A percentile compares a stretch with the other conserved stretches of the same genome.
These are phyloP conservation scores for Diplosoma virens DNA, from an alignment of 23 tunicate species.

Conservation along the genomic window DNA sequence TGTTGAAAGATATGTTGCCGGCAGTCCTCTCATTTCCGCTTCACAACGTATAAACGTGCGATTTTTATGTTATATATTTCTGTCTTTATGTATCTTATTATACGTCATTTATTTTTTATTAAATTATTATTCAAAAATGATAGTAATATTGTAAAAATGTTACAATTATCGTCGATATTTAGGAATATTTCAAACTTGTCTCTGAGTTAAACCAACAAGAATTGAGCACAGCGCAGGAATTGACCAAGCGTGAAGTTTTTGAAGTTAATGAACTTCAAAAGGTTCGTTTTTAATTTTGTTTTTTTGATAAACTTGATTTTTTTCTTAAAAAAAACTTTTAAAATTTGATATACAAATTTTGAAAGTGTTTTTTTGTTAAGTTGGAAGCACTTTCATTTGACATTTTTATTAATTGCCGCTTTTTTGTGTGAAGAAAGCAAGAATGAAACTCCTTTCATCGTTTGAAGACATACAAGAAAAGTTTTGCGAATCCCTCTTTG, in stretches of 20 bases:
- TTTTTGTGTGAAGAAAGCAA: slow-evolving; percentile 10
- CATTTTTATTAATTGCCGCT: not conserved
- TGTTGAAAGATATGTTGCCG: not conserved
- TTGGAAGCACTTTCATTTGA: not conserved
- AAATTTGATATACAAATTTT: too few relatives aligned
- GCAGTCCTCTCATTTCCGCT: not conserved
- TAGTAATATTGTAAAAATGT: too few relatives aligned
- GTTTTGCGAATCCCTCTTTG: not conserved
- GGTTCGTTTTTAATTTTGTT: not conserved
- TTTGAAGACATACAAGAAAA: slow-evolving; percentile 15
- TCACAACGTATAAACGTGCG: not conserved
- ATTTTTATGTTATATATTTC: too few relatives aligned
- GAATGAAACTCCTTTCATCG: not conserved
- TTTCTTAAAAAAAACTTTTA: too few relatives aligned
- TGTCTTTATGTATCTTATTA: too few relatives aligned
- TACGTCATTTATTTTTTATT: too few relatives aligned
- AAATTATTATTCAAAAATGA: too few relatives aligned
- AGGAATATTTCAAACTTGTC: slow-evolving; percentile 4
- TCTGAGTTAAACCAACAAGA: not conserved
- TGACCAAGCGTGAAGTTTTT: slow-evolving; percentile 1
- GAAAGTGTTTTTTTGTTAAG: not conserved
- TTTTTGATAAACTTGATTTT: not conserved
- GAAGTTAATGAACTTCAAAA: slow-evolving; percentile 9
- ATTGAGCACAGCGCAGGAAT: not conserved
- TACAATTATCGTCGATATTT: too few relatives aligned